Evolutionary conservation across 2,888 invertebrate species (phyloP), one percentile per base, ranked within the genome.

Genomic region (Idaea straminata): DNA sequence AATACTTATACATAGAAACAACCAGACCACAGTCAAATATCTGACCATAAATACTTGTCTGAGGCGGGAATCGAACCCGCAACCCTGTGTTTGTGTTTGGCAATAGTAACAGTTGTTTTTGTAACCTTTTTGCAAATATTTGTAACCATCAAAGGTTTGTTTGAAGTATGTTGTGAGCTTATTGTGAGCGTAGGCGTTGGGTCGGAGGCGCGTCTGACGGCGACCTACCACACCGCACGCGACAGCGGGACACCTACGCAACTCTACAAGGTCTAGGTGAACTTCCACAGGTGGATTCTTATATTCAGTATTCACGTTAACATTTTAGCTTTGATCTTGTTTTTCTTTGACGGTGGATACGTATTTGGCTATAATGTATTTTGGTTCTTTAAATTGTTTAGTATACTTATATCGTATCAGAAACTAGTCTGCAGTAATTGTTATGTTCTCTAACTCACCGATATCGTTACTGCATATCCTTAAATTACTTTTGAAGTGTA

Each of bases 151-250:
- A 47, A 47, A 47, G 47, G 47, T 47, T 47, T 47, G 47, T 47
- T 47, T 47, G 47, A 47, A 47, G 47, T 47, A 4, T 36, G 47
- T 47, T 47, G 47, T 47, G n/a, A 4, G 25, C 3, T 25, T 25
- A 3, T 25, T 25, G 25, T 25, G 25, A 10, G 61, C 35, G 61
- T 61, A 35, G n/a, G 35, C n/a, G 34, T 15, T 35, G 35, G 61
- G 13, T 61, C 61, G 61, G 61, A 34, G 61, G 61, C 61, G 59
- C 59, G 59, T 16, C 59, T 16, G 59, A 25, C 25, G 15, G 61
- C 61, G 61, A 15, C 57, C 57, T 57, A 57, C 47, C 47, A 47
- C 57, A 62, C 62, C 47, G 62, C 62, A 57, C 62, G 57, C 62
- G 62, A 16, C 59, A 10, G 15, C 7, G 34, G 13, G 38, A 61